Conservation (phyloP, 2,888 invertebrate genomes). For the Dasypogon diadema region DNA sequence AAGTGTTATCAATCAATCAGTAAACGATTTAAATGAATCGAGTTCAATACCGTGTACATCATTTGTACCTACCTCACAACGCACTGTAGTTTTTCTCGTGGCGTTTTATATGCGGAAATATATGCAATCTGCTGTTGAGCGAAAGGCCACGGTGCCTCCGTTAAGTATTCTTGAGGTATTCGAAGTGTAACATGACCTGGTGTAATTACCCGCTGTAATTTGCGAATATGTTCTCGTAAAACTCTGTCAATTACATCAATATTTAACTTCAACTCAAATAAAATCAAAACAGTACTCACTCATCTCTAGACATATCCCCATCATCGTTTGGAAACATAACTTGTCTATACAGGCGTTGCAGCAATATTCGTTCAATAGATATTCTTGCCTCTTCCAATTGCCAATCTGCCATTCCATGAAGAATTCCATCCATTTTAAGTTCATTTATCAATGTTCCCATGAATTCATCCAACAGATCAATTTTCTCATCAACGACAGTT, state of each 20-base stretch:
- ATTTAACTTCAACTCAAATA: not conserved
- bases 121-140: slow-evolving; percentile 91
- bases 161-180: slow-evolving; percentile 85
- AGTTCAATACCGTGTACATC: too few species aligned
- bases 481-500: slow-evolving; percentile 90
- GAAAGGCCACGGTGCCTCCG: slow-evolving; percentile 96
- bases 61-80: slow-evolving; percentile 66
- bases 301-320: slow-evolving; percentile 91
- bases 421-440: slow-evolving; percentile 78
- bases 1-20: too few species aligned
- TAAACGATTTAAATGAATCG: too few species aligned
- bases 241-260: slow-evolving; percentile 72
- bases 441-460: slow-evolving; percentile 78
- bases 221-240: slow-evolving; percentile 88
- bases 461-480: slow-evolving; percentile 87
- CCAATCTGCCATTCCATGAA: slow-evolving; percentile 75
- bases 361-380: slow-evolving; percentile 91
- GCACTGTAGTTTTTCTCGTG: slow-evolving; percentile 80
- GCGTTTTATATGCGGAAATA: slow-evolving; percentile 91
- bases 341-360: slow-evolving; percentile 90
- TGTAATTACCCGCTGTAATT: slow-evolving; percentile 79
- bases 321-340: slow-evolving; percentile 98
- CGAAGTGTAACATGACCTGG: slow-evolving; percentile 84
- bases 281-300: slow-evolving; percentile 71
- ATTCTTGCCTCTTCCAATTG: slow-evolving; percentile 82